Evolutionary conservation across 2,113 vertebrate genomes (phyloP), one percentile per base, ranked within the genome.

Genomic region (Paramisgurnus dabryanus): DNA sequence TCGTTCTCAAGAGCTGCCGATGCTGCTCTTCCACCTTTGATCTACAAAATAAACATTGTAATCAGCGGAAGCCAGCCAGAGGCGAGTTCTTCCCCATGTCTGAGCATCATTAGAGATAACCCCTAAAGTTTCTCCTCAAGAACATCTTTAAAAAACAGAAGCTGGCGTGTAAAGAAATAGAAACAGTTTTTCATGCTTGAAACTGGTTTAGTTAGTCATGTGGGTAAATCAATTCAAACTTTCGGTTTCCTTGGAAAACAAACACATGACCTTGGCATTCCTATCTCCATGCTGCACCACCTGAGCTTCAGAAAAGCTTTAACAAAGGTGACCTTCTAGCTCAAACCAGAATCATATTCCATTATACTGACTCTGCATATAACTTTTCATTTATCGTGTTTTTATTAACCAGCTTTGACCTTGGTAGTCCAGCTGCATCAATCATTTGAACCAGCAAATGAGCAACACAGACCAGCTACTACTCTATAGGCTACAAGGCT

Each of bases 11-110:
- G 58, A 75, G 58, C 43, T 6, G 58, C 18, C 58, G 6, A 45
- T 22, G 39, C n/a, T 43, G 55, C 55, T 43, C 39, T 47, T 75
- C 58, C 43, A 75, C 73, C 73, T 75, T 75, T 75, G 73, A 75
- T 64, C 73, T 50, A 34, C 58, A 18, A 1, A 57, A 49, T 17
- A 75, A 64, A 63, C 58, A 63, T 64, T 13, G 18, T 75, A 64
- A 75, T 75, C 41, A 64, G 43, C 58, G 49, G 22, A 75, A 15
- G 73, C 41, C 13, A 75, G 58, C 41, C 13, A 61, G 58, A 63
- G 18, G 18, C 57, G 47, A 64, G 58, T n/a, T 61, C 58, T 39
- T 75, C 57, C 9, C n/a, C 9, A 50, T 10, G 69, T 57, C 69
- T 71, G 58, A 34, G 58, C 10, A 49, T 34, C 58, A 50, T n/a